Evolutionary conservation across 2,888 invertebrate species (phyloP).

Genomic region (Xylophagus ater): DNA sequence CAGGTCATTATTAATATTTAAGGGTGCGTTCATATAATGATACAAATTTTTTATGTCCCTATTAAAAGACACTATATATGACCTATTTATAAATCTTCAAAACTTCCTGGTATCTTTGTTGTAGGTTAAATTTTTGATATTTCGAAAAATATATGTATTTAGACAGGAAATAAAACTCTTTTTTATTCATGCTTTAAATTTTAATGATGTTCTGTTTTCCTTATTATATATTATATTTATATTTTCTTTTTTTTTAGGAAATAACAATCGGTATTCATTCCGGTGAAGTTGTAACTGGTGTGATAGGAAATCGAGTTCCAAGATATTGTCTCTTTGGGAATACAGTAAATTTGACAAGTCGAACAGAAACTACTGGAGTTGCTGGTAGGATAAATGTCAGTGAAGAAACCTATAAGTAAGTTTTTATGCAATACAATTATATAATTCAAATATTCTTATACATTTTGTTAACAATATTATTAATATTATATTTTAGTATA

Average conservation of each 20-base stretch:
- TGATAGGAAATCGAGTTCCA: conserved; percentile 89
- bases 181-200: too few species aligned
- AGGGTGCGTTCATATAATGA: too few species aligned
- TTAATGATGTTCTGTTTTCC: conserved; percentile 3
- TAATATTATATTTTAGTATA: conserved; percentile 4
- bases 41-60: too few species aligned
- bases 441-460: neutral
- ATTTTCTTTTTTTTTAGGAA: conserved; percentile 46
- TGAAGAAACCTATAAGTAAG: conserved; percentile 80
- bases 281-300: conserved; percentile 89
- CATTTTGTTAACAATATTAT: neutral
- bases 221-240: conserved; percentile 14
- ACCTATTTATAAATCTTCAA: too few species aligned
- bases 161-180: too few species aligned
- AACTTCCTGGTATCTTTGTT: too few species aligned
- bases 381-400: conserved; percentile 85
- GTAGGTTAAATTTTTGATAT: too few species aligned
- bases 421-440: neutral
- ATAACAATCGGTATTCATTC: conserved; percentile 91
- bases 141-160: too few species aligned
- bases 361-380: conserved; percentile 85
- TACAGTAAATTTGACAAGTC: conserved; percentile 85
- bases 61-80: too few species aligned
- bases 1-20: too few species aligned
- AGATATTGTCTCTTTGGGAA: conserved; percentile 89